Base-by-base conservation (phyloP, 2,113 vertebrate genomes). In the Pyxicephalus adspersus region DNA sequence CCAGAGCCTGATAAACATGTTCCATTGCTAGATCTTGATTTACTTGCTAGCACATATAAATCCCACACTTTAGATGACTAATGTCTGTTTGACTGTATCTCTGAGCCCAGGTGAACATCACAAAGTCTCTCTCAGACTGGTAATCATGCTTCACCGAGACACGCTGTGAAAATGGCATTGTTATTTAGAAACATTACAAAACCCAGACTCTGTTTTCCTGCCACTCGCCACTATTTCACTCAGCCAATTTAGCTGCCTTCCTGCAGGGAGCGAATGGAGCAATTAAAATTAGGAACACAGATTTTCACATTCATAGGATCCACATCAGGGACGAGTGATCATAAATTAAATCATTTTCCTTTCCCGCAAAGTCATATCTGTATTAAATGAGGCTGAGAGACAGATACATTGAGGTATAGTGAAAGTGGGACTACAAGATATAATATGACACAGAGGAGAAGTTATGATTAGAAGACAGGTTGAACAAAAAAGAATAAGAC, bases 161-260 rank as follows among this genome's bases (percentile, higher is more conserved):
- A 92, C 90, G 92, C 92, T 94, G 92, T 81, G 92, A 92, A 94
- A 94, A 94, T 93, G 91, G 90, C 90, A 92, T 93, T 91, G 90
- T 94, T 94, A 94, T 93, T 94, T 94, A 93, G 92, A 92, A 92
- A 91, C 91, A 92, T 93, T 93, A 91, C 92, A 90, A 93, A 94
- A 92, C 89, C 88, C 90, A 91, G 89, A 85, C 89, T 91, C 88
- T 91, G 90, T 90, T 94, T 93, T 91, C 90, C 91, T 92, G 89
- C 91, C 88, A 93, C 92, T 92, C 92, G 92, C 90, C 91, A 92
- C 86, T 91, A 84, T 93, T 93, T 91, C 90, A 92, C 90, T 87
- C 89, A 91, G 90, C 91, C 89, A 91, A 92, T 93, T 93, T 93
- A 92, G 89, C 85, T 89, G 89, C 88, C 70, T 90, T 91, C 92